Evolutionary conservation across 2,113 vertebrate genomes (phyloP).

Genomic region (Clarias gariepinus): DNA sequence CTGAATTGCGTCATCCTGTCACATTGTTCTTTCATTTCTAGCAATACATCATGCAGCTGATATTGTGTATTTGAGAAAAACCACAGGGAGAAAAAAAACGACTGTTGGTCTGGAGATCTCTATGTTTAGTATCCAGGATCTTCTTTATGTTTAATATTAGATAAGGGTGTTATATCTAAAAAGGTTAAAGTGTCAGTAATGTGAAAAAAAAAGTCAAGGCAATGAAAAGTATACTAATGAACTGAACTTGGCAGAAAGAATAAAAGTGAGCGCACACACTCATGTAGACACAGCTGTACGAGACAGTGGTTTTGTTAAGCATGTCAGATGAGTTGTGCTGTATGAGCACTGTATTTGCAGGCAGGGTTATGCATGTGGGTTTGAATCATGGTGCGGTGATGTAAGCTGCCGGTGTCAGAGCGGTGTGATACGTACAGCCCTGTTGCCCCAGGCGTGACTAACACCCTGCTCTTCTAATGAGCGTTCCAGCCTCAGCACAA

Average conservation of each 20-base stretch:
- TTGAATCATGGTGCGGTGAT: neutral
- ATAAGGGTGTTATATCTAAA: neutral
- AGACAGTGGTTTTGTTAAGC: neutral
- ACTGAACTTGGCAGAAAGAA: neutral
- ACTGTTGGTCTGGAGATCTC: too few relatives aligned
- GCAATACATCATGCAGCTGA: neutral
- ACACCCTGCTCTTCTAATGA: slow-evolving; percentile 14
- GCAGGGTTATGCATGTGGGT: neutral
- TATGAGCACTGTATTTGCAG: too few relatives aligned
- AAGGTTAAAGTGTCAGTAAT: too few relatives aligned
- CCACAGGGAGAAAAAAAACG: too few relatives aligned
- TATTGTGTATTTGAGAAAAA: neutral
- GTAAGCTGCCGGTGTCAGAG: neutral
- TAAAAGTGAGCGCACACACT: neutral
- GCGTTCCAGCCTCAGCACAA: neutral
- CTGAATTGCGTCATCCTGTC: neutral
- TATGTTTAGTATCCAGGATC: neutral
- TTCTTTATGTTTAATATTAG: neutral
- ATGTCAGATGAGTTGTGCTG: neutral
- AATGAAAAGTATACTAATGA: neutral
- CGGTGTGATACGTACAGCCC: neutral
- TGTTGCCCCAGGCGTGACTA: slow-evolving; percentile 4
- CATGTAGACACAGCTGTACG: neutral
- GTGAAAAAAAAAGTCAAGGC: neutral
- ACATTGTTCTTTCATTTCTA: neutral